A percentile compares a stretch with the other conserved stretches of the same genome.
Conservation (phyloP, 2,113 vertebrate genomes). For the Paedocypris sp. region DNA sequence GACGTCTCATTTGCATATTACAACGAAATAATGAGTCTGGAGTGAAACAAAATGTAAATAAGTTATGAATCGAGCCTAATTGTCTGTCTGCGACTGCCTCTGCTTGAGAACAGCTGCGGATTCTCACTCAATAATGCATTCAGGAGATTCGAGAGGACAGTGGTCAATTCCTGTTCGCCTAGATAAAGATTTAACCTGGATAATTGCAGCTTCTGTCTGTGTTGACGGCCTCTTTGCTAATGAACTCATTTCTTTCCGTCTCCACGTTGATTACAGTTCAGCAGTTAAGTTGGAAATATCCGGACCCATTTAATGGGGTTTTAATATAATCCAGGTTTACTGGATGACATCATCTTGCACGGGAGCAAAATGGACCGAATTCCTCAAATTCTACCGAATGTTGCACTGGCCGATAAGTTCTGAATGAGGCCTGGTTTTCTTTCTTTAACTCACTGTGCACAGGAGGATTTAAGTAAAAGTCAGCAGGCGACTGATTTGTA, state of each 20-base stretch:
- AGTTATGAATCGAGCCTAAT: neutral
- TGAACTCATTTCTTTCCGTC: too few relatives aligned
- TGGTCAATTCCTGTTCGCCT: slow-evolving; percentile 56
- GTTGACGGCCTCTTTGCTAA: slow-evolving; percentile 30
- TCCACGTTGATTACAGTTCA: neutral
- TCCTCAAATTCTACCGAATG: too few relatives aligned
- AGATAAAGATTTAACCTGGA: slow-evolving; percentile 60
- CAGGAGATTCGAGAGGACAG: slow-evolving; percentile 48
- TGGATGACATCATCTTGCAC: neutral
- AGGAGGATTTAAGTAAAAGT: too few relatives aligned
- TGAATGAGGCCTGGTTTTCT: too few relatives aligned
- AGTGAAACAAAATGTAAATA: neutral
- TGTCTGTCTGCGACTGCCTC: neutral
- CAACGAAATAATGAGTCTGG: neutral
- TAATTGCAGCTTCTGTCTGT: slow-evolving; percentile 44
- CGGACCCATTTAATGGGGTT: neutral
- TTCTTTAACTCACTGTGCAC: too few relatives aligned
- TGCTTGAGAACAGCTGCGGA: slow-evolving; percentile 52
- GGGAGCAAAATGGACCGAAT: neutral
- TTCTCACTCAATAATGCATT: slow-evolving; percentile 57
- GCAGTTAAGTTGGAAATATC: neutral
- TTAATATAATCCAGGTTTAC: neutral
- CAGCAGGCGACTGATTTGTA: too few relatives aligned
- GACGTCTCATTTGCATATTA: neutral
- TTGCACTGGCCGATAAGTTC: too few relatives aligned